phyloP scores from a whole-genome alignment of 2,888 invertebrate species.

The Ormyrus thymus region DNA sequence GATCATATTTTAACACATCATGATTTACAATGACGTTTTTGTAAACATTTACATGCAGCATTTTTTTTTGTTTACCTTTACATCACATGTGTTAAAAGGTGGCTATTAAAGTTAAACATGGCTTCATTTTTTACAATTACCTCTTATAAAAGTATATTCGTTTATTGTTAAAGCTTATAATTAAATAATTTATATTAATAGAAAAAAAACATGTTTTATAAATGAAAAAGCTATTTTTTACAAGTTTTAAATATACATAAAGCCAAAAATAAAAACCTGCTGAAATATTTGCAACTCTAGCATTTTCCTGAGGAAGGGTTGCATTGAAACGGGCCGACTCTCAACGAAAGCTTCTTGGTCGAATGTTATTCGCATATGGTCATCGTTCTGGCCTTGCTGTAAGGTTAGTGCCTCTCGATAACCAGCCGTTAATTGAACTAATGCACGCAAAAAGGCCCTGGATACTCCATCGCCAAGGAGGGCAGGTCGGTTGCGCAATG shows the following conservation, averaged over 20 bases:
- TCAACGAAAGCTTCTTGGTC: conserved; percentile 91
- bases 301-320: conserved; percentile 93
- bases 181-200: conserved; percentile 1
- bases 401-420: conserved; percentile 93
- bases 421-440: conserved; percentile 95
- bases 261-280: conserved; percentile 79
- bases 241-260: conserved; percentile 8
- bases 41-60: conserved; percentile 29
- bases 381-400: conserved; percentile 78
- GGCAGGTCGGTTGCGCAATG: conserved; percentile 85
- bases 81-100: no score
- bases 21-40: conserved; percentile 9
- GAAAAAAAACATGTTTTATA: conserved; percentile 2
- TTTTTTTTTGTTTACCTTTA: background rate
- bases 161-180: background rate
- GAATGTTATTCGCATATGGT: conserved; percentile 82
- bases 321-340: conserved; percentile 88
- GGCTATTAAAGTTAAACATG: no score
- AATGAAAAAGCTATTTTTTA: background rate
- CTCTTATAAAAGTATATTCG: background rate
- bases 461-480: conserved; percentile 94
- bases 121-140: background rate
- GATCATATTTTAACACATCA: conserved; percentile 39
- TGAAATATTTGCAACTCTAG: conserved; percentile 95
- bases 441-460: conserved; percentile 91